Conservation (phyloP, 2,888 invertebrate genomes). For the Lissocephala sabroskyi region DNA sequence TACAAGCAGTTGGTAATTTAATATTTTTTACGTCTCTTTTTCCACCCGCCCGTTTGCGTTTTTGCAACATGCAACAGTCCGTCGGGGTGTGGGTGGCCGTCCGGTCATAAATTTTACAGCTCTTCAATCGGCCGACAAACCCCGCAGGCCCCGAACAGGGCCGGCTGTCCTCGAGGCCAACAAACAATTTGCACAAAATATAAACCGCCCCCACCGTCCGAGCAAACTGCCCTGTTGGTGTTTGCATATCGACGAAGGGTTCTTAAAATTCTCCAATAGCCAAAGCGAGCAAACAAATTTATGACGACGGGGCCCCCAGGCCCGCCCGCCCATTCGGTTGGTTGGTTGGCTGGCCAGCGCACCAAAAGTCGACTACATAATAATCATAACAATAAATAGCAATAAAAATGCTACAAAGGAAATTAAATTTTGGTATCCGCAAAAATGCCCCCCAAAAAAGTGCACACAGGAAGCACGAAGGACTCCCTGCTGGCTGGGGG, state of each 20-base stretch:
- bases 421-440: slow-evolving; percentile 36
- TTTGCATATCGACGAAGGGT: slow-evolving; percentile 27
- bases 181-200: slow-evolving; percentile 32
- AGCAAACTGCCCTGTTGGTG: no score
- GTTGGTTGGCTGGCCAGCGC: slow-evolving; percentile 6
- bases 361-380: slow-evolving; percentile 25
- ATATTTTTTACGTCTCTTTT: slow-evolving; percentile 19
- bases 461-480: slow-evolving; percentile 26
- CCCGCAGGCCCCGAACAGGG: no score
- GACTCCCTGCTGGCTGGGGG: not conserved
- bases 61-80: slow-evolving; percentile 21
- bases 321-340: not conserved
- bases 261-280: not conserved
- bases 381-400: slow-evolving; percentile 36
- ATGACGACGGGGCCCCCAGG: slow-evolving; percentile 6
- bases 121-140: slow-evolving; percentile 7
- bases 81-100: not conserved
- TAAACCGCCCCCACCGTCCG: no score
- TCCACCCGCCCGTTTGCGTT: no score
- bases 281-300: slow-evolving; percentile 28
- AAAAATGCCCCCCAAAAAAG: slow-evolving; percentile 23
- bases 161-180: not conserved
- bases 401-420: slow-evolving; percentile 36
- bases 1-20: slow-evolving; percentile 24
- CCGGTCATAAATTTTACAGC: slow-evolving; percentile 22